Evolutionary conservation across 2,888 invertebrate species (phyloP).

Genomic region (Cancer borealis): DNA sequence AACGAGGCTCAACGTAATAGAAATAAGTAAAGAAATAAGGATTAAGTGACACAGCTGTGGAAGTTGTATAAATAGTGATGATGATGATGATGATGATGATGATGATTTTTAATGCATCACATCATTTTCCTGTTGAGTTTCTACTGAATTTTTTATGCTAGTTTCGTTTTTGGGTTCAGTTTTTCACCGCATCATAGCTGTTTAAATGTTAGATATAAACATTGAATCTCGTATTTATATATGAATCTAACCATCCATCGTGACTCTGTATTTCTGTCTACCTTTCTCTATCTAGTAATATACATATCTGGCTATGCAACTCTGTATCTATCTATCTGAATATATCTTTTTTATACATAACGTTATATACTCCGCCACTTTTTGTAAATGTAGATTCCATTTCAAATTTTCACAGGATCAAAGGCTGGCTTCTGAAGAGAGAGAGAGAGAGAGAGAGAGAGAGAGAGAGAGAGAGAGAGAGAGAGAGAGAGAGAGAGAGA

Average conservation of each 20-base stretch:
- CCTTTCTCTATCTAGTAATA: background rate
- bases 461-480: slow-evolving; percentile 11
- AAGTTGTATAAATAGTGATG: background rate
- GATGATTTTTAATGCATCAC: no score
- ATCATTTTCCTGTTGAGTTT: no score
- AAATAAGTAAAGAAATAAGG: background rate
- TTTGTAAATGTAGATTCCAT: background rate
- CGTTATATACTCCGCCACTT: background rate
- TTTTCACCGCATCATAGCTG: no score
- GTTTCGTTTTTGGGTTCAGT: no score
- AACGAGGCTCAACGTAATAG: background rate
- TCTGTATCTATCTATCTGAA: background rate
- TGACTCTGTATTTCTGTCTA: background rate
- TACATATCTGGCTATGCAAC: background rate
- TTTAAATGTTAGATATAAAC: no score
- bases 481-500: slow-evolving; percentile 11
- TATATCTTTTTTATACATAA: background rate
- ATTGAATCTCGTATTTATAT: no score
- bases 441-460: slow-evolving; percentile 6
- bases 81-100: no score
- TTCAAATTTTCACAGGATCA: slow-evolving; percentile 23
- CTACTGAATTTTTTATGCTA: no score
- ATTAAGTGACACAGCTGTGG: background rate
- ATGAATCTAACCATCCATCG: background rate
- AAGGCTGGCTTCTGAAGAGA: background rate